Evolutionary conservation across 2,113 vertebrate species (phyloP).

Genomic region (Gopherus evgoodei): DNA sequence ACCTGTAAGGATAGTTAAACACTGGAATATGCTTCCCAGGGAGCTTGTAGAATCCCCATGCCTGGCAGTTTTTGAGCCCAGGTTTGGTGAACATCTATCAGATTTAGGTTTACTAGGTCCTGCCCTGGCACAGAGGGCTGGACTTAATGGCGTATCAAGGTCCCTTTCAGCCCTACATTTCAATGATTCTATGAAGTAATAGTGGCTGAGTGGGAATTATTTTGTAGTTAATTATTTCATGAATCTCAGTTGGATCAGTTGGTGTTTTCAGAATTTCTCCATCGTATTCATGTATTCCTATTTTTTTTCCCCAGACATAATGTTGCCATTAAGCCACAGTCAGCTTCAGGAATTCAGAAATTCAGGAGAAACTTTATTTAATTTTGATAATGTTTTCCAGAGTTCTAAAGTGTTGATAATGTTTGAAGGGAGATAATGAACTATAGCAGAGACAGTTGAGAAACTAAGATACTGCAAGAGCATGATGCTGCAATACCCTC

Average conservation of each 20-base stretch:
- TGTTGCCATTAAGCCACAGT: not conserved
- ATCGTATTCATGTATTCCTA: accelerated
- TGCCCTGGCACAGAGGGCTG: not conserved
- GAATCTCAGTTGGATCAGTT: not conserved
- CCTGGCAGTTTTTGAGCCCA: not conserved
- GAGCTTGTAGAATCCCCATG: not conserved
- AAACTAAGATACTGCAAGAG: not conserved
- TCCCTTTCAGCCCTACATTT: not conserved
- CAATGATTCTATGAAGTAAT: not conserved
- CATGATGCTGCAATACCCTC: not conserved
- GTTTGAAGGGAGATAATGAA: not conserved
- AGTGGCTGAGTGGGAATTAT: not conserved
- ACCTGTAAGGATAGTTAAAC: not conserved
- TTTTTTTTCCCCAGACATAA: not conserved
- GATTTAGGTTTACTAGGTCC: not conserved
- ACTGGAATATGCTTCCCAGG: not conserved
- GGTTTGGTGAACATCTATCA: not conserved
- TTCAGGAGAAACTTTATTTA: not conserved
- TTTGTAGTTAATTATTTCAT: not conserved
- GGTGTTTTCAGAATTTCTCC: not conserved
- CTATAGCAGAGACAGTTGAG: not conserved
- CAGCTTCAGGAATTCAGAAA: not conserved
- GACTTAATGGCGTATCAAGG: not conserved
- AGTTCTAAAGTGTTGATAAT: not conserved
- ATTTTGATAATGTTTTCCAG: not conserved